These are phyloP conservation scores for Aphelinus atriplicis DNA, from an alignment of 1,140 invertebrate genomes.

Conservation along the genomic window DNA sequence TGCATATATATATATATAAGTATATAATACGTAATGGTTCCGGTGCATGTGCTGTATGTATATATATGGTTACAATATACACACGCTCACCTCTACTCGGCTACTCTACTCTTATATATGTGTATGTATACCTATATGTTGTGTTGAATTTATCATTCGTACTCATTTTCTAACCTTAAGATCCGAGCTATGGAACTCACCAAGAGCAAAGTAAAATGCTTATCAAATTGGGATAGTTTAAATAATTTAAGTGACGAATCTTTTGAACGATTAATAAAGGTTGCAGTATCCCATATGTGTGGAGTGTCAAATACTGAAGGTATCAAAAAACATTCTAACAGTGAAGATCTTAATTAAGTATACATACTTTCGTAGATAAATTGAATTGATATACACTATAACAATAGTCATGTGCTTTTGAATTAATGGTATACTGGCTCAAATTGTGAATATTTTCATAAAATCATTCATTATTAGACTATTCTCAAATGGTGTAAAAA, in stretches of 20 bases:
- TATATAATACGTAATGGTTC: not conserved
- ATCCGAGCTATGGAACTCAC: slow-evolving; percentile 50
- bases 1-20: not conserved
- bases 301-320: slow-evolving; percentile 52
- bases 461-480: too few relatives aligned
- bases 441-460: too few relatives aligned
- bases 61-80: not conserved
- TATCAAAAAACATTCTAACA: slow-evolving; percentile 34
- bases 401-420: too few relatives aligned
- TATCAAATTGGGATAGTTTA: slow-evolving; percentile 51
- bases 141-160: too few relatives aligned
- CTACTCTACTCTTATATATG: too few relatives aligned
- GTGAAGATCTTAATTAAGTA: too few relatives aligned
- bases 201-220: slow-evolving; percentile 44
- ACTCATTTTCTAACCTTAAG: not conserved
- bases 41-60: not conserved
- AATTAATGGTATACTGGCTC: too few relatives aligned
- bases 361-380: too few relatives aligned
- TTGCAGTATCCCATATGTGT: slow-evolving; percentile 49
- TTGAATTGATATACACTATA: too few relatives aligned
- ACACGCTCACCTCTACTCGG: too few relatives aligned
- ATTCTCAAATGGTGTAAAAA: too few relatives aligned
- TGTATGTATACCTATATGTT: too few relatives aligned
- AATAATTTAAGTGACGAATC: slow-evolving; percentile 54
- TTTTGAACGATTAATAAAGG: slow-evolving; percentile 57